Evolutionary conservation across 2,113 vertebrate genomes (phyloP).

Genomic region (Synchiropus splendidus): DNA sequence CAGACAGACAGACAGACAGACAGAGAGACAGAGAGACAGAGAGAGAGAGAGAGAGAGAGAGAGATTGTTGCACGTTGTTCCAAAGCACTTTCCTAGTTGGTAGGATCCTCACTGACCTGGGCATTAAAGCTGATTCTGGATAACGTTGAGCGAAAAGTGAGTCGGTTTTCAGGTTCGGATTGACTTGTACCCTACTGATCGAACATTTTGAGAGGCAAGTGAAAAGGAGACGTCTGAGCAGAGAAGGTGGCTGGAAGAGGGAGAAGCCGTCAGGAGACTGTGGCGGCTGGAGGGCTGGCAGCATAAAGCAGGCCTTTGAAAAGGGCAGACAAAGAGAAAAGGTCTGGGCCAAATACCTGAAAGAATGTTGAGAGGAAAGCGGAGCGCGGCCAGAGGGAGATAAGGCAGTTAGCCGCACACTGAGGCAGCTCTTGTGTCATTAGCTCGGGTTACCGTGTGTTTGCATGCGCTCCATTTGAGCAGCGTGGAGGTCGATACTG

Average conservation of each 20-base stretch:
- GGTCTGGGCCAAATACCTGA: conserved; percentile 66
- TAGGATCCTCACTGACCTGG: too few relatives aligned
- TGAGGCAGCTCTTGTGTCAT: conserved; percentile 58
- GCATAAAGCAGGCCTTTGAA: conserved; percentile 67
- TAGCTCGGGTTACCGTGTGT: conserved; percentile 48
- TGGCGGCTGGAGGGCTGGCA: conserved; percentile 44
- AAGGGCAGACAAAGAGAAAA: conserved; percentile 67
- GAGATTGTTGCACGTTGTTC: too few relatives aligned
- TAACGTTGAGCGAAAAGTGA: too few relatives aligned
- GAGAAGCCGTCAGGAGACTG: conserved; percentile 27
- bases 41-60: conserved; percentile 3
- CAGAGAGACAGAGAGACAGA: conserved; percentile 6
- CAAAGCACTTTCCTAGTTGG: too few relatives aligned
- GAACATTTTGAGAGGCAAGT: too few relatives aligned
- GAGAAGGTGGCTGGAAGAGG: conserved; percentile 8
- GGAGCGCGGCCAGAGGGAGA: conserved; percentile 59
- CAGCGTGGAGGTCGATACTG: conserved; percentile 36
- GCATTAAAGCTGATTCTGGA: too few relatives aligned
- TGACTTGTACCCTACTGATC: background rate
- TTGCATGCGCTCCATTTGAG: conserved; percentile 43
- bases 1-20: too few relatives aligned
- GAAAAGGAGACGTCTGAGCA: conserved; percentile 25
- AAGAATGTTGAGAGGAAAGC: conserved; percentile 68
- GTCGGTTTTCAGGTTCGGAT: too few relatives aligned
- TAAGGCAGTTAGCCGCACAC: conserved; percentile 64